Evolutionary conservation across 2,888 invertebrate genomes (phyloP), one percentile per base, ranked within the genome.

Genomic region (Apodemia zela): DNA sequence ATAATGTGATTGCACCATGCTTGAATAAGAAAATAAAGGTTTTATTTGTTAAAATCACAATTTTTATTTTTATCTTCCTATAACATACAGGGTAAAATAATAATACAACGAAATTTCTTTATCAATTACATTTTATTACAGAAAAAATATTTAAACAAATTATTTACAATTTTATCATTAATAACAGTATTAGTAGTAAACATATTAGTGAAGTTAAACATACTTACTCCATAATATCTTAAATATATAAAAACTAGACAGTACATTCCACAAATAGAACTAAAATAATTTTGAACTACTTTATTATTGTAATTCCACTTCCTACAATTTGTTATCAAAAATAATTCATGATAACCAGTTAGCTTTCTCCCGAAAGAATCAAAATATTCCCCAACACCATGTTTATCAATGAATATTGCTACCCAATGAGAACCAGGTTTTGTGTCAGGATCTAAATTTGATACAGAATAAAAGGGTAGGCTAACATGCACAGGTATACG

Each of bases 341-440:
- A 57, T 21, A 21, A 15, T 29, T 57, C 59, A 33, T 59, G 35
- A 33, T 57, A 57, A 59, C n/a, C n/a, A 59, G 15, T 33, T 59
- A 17, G 35, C 6, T 59, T 25, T 59, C 59, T 59, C 11, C 29
- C 29, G n/a, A 59, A 59, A 15, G 58, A 33, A 33, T 58, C 33
- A 35, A 58, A 58, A 58, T 58, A 58, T 58, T 58, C 58, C 13
- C 58, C 58, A 33, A 35, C 15, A 33, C 58, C 58, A 58, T 58
- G 58, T 58, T 58, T 58, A n/a, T 58, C 17, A 13, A 58, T 17
- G 11, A n/a, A 33, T 29, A 58, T 58, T 21, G 58, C 58, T 58
- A 58, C 58, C 58, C 58, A 29, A 33, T 58, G 58, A 33, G 58
- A 58, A 11, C 29, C 58, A 15, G 33, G 58, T 25, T 58, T 58